Base-by-base conservation (phyloP, 2,888 invertebrate genomes). In the Nomada hirtipes region DNA sequence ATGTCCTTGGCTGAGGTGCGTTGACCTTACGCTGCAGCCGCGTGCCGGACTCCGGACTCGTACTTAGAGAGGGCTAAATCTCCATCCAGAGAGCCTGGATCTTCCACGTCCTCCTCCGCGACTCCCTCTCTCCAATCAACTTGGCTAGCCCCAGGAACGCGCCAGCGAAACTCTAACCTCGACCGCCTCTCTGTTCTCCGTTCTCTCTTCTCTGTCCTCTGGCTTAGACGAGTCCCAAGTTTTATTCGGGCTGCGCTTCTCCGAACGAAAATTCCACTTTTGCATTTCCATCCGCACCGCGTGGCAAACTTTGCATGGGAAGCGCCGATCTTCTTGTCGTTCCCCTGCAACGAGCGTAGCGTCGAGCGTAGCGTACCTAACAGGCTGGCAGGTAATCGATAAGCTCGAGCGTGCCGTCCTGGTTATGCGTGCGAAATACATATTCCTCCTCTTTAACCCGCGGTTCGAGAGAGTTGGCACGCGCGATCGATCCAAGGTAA, bases 1-100 rank as follows among this genome's bases (percentile, higher is more conserved):
- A 91, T 93, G 93, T 93, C 93, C 93, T 93, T 93, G 93, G 91
- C 89, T 89, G 89, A 90, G 91, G 92, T 92, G 91, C 93, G 92
- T 93, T 93, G 93, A 93, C 93, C 93, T 91, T 90, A 87, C 15
- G 84, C 86, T 88, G 88, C 86, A 82, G 91, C 89, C 86, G 87
- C 82, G 85, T 84, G 88, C 86, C 87, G 89, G 89, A 86, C 82
- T 87, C 86, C 85, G 81, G 87, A 85, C 89, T 89, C 88, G 86
- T 81, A 86, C 88, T 88, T 86, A 88, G 88, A 88, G 85, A 88
- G 89, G 90, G 88, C 90, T 89, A 86, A 89, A 90, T 89, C 88
- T 86, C 87, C 87, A 82, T 87, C 84, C 78, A 76, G 76, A 79
- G 73, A 78, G 70, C 71, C 78, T 80, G 74, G 71, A 72, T 77